Evolutionary conservation across 2,797 vertebrate genomes (phyloP).

Genomic region (Pampus argenteus): DNA sequence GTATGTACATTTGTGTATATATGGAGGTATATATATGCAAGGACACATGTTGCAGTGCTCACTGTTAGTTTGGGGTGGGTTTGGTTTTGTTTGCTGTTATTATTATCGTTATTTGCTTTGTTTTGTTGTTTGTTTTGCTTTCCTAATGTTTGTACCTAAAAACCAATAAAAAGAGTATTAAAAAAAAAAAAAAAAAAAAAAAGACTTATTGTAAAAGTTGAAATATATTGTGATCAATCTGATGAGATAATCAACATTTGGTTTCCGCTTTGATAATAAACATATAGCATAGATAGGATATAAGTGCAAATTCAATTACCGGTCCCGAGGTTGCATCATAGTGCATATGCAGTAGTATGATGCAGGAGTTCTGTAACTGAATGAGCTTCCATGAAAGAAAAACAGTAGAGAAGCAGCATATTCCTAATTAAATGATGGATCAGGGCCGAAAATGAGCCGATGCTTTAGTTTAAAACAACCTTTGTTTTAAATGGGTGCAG

Average conservation of each 20-base stretch:
- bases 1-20: no score
- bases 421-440: constrained; percentile 8
- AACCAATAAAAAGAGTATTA: no score
- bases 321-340: background rate
- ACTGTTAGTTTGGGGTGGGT: no score
- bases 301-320: background rate
- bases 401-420: background rate
- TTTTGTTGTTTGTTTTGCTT: no score
- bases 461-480: background rate
- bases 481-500: constrained; percentile 6
- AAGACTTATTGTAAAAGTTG: background rate
- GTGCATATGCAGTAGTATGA: background rate
- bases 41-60: no score
- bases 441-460: background rate
- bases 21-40: no score
- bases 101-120: no score
- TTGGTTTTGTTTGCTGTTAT: no score
- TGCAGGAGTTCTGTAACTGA: background rate
- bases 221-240: no score
- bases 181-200: no score
- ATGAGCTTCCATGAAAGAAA: constrained; percentile 2
- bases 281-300: background rate
- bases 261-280: background rate
- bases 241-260: no score
- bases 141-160: no score